A percentile compares a stretch with the other conserved stretches of the same genome.
phyloP scores from a whole-genome alignment of 2,888 invertebrate species.

The Pegoplata infirma region DNA sequence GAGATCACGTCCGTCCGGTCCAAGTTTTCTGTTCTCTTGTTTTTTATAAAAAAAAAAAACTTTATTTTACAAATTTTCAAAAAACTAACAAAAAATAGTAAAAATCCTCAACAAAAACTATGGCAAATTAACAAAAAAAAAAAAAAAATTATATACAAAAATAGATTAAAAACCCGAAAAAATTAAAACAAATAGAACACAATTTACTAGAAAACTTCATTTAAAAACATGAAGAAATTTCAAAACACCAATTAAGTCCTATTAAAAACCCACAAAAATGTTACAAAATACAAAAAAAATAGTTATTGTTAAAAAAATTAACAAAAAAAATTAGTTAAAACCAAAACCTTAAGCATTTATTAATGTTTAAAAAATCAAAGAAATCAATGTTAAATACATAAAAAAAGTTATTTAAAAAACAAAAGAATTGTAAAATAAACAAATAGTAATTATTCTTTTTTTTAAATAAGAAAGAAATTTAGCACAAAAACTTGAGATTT shows the following conservation, averaged over 20 bases:
- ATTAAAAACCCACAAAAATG: conserved; percentile 1
- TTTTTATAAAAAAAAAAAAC: conserved; percentile 73
- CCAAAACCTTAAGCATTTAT: conserved; percentile 46
- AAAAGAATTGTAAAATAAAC: conserved; percentile 10
- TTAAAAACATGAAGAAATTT: not conserved
- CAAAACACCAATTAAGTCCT: conserved; percentile 20
- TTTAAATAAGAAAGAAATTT: not conserved
- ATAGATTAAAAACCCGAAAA: conserved; percentile 30
- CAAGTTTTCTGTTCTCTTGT: conserved; percentile 78
- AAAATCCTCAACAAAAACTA: conserved; percentile 32
- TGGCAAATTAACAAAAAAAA: not conserved
- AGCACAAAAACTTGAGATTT: not conserved
- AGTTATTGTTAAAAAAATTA: not conserved
- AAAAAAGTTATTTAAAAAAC: not conserved
- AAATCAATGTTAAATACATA: not conserved
- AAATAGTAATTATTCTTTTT: not conserved
- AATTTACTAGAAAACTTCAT: conserved; percentile 2
- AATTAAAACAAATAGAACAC: conserved; percentile 3
- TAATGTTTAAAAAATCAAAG: conserved; percentile 41
- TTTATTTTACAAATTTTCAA: conserved; percentile 73
- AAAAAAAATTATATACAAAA: not conserved
- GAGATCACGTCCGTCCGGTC: conserved; percentile 78
- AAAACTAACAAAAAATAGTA: conserved; percentile 37
- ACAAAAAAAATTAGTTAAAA: conserved; percentile 2
- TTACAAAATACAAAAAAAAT: not conserved